A percentile compares a stretch with the other conserved stretches of the same genome.
phyloP scores from a whole-genome alignment of 2,888 invertebrate genomes.

The Ashinkailepas kermadecensis region DNA sequence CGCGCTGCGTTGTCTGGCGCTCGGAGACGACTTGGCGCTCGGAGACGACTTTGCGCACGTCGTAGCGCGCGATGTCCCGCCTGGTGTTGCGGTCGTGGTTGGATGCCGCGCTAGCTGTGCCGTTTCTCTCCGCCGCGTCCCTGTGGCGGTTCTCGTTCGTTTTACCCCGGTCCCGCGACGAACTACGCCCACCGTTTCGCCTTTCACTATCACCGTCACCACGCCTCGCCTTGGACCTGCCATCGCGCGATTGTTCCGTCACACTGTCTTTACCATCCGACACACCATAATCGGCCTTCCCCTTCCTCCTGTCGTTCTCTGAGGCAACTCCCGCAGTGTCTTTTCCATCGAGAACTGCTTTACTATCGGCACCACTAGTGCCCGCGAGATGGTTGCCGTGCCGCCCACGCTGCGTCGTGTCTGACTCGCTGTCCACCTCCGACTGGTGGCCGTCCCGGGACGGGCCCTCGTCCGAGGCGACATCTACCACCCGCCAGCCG shows the following conservation, averaged over 20 bases:
- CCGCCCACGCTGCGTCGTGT: background rate
- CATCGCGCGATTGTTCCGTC: background rate
- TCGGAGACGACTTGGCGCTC: no score
- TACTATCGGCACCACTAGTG: background rate
- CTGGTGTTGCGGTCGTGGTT: slow-evolving; percentile 27
- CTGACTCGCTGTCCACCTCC: background rate
- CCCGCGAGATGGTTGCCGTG: background rate
- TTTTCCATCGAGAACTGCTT: background rate
- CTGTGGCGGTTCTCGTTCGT: background rate
- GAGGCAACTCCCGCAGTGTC: background rate
- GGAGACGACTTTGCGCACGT: slow-evolving; percentile 68
- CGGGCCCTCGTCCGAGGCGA: slow-evolving; percentile 15
- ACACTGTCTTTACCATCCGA: background rate
- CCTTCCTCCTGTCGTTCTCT: background rate
- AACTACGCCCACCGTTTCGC: no score
- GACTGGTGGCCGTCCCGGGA: background rate
- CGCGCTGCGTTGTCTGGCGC: slow-evolving; percentile 26
- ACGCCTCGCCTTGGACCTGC: no score
- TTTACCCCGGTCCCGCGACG: background rate
- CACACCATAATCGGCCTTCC: background rate
- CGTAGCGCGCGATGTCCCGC: slow-evolving; percentile 59
- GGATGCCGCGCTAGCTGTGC: slow-evolving; percentile 23
- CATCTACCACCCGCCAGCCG: background rate
- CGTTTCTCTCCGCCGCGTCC: slow-evolving; percentile 14
- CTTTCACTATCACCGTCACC: no score